Conservation (phyloP, 2,797 vertebrate species). For the Coccyzus lansbergi region DNA sequence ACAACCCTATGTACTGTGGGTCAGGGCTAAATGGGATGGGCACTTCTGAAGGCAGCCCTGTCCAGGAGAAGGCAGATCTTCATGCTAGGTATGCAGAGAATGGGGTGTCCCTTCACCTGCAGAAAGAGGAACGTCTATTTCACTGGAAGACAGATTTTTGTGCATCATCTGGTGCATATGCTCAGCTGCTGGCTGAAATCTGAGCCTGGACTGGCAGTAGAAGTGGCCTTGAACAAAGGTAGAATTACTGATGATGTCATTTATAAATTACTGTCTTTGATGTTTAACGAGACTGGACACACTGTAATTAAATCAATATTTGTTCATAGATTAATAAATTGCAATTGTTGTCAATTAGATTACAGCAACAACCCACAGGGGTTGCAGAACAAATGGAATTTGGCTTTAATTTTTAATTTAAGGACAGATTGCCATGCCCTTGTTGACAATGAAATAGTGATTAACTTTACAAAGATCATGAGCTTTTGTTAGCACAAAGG, state of each 20-base stretch:
- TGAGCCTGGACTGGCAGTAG: background rate
- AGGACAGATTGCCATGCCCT: background rate
- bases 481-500: background rate
- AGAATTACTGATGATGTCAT: constrained; percentile 3
- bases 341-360: background rate
- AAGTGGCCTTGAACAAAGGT: background rate
- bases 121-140: background rate
- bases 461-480: background rate
- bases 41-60: background rate
- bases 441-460: background rate
- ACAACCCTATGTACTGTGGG: rapidly evolving
- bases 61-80: background rate
- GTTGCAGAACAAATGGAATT: background rate
- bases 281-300: background rate
- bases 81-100: background rate
- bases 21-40: background rate
- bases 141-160: rapidly evolving
- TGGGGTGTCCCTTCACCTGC: background rate
- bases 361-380: background rate
- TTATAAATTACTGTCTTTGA: background rate
- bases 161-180: background rate
- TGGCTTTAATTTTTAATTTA: background rate
- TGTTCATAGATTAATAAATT: background rate
- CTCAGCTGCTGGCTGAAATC: background rate
- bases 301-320: constrained; percentile 15